A percentile compares a stretch with the other conserved stretches of the same genome.
These are phyloP conservation scores for Fistularia commersonii DNA, from an alignment of 2,797 vertebrate species.

Conservation along the genomic window DNA sequence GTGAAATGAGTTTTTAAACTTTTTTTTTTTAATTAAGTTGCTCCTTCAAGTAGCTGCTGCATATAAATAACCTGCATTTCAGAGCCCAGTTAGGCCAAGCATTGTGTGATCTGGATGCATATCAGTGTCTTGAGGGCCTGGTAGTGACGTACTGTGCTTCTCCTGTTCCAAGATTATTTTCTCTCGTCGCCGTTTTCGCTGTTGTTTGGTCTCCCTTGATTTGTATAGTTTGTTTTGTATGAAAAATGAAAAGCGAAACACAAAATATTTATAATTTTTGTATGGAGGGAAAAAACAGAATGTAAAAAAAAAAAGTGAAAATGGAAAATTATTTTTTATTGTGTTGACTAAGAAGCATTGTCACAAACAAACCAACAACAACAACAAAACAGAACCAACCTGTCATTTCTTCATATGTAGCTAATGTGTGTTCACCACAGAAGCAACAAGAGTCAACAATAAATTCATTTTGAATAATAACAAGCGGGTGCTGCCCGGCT, in stretches of 20 bases:
- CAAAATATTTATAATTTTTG: conserved; percentile 89
- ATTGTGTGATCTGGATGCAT: conserved; percentile 35
- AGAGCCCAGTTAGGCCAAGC: conserved; percentile 16
- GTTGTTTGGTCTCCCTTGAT: conserved; percentile 80
- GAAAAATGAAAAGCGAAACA: conserved; percentile 80
- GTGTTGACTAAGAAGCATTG: conserved; percentile 87
- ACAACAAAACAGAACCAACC: conserved; percentile 79
- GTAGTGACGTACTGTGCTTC: conserved; percentile 43
- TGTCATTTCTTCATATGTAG: conserved; percentile 91
- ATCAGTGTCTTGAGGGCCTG: conserved; percentile 13
- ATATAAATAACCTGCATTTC: conserved; percentile 1
- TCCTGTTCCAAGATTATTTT: conserved; percentile 51
- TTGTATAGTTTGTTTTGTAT: conserved; percentile 76
- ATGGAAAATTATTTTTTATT: conserved; percentile 96
- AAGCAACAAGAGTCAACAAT: conserved; percentile 79
- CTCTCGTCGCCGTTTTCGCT: conserved; percentile 75
- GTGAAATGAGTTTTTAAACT: no score
- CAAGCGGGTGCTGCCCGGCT: conserved; percentile 74
- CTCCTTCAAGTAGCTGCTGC: no score
- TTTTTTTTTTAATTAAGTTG: no score
- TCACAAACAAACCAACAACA: conserved; percentile 59
- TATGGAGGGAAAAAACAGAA: conserved; percentile 66
- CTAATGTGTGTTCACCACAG: conserved; percentile 84
- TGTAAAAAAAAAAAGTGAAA: conserved; percentile 71
- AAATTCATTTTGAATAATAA: conserved; percentile 88